phyloP scores from a whole-genome alignment of 2,113 vertebrate species.

The Tilapia sparmanii region DNA sequence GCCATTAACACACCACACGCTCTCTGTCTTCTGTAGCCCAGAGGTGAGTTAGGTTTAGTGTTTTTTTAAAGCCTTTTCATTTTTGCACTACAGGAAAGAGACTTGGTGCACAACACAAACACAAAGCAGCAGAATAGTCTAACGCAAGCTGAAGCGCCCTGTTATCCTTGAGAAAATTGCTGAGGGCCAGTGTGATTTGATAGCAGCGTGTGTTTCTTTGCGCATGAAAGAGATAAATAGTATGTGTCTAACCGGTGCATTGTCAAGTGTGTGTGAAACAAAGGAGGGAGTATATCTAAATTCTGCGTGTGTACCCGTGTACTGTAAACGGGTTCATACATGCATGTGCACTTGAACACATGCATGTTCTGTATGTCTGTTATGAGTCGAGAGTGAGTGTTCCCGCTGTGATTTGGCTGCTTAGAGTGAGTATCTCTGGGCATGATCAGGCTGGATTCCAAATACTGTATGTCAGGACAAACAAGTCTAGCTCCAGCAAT shows the following conservation, averaged over 20 bases:
- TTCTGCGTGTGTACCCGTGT: neutral
- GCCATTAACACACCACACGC: neutral
- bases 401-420: neutral
- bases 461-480: slow-evolving; percentile 31
- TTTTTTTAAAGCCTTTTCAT: neutral
- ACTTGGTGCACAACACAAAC: neutral
- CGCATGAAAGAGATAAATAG: neutral
- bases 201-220: neutral
- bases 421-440: neutral
- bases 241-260: neutral
- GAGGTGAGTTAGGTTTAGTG: neutral
- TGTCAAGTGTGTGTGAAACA: neutral
- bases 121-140: neutral
- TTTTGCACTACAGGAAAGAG: neutral
- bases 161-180: slow-evolving; percentile 27
- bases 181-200: neutral
- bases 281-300: neutral
- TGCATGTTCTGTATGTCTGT: neutral
- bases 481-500: slow-evolving; percentile 29
- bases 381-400: neutral
- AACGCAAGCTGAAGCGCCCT: neutral
- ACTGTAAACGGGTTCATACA: neutral
- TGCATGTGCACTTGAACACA: neutral
- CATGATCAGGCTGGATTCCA: slow-evolving; percentile 50
- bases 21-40: neutral